Percentiles rank a stretch among this genome's conserved stretches.
Conservation (phyloP, 1,140 invertebrate species). For the Sogatella furcifera region DNA sequence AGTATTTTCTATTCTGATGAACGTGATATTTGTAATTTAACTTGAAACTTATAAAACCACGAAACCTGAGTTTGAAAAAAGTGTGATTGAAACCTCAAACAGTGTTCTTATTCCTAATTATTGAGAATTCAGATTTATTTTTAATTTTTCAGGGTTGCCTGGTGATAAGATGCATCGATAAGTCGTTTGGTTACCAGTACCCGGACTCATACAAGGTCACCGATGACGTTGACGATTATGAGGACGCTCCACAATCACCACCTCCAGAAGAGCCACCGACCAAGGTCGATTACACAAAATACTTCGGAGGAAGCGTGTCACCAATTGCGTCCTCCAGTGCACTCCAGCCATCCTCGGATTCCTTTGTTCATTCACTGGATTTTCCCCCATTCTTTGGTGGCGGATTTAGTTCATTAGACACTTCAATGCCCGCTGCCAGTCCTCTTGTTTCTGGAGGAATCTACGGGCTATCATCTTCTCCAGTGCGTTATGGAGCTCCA, state of each 20-base stretch:
- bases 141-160: not conserved
- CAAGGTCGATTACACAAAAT: constrained; percentile 6
- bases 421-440: not conserved
- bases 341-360: not conserved
- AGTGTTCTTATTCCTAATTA: too few relatives aligned
- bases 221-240: constrained; percentile 1
- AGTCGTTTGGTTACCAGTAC: not conserved
- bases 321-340: not conserved
- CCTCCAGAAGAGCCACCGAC: not conserved
- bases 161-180: not conserved
- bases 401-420: not conserved
- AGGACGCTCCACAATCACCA: not conserved
- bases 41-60: too few relatives aligned
- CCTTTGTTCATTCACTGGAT: constrained; percentile 12
- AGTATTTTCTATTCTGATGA: too few relatives aligned
- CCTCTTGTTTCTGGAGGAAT: not conserved
- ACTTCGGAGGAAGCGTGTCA: constrained; percentile 2
- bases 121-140: not conserved
- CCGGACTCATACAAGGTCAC: not conserved
- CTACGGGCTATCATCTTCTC: not conserved
- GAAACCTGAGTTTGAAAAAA: too few relatives aligned
- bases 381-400: constrained; percentile 9
- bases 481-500: not conserved
- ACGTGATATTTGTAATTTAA: too few relatives aligned
- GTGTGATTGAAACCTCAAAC: too few relatives aligned